Evolutionary conservation across 2,888 invertebrate species (phyloP), one percentile per base, ranked within the genome.

Genomic region (Thymelicus sylvestris): DNA sequence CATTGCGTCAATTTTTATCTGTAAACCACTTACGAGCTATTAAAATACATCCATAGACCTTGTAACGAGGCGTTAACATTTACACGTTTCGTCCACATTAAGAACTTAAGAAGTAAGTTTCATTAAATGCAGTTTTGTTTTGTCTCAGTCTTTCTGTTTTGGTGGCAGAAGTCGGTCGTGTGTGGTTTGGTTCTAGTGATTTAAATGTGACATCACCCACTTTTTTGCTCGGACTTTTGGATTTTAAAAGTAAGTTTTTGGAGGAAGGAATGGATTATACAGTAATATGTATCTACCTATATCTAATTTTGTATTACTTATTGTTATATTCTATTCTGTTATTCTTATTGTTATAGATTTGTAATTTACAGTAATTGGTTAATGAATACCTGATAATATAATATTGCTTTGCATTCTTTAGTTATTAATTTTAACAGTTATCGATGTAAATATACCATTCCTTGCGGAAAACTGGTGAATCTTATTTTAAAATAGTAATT

Each of bases 121-220:
- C 24, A 24, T 66, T 66, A 55, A 61, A 67, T 68, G 63, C 63
- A 68, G 55, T 68, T 68, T 68, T 63, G 68, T 68, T 68, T 68
- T 63, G 68, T 38, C 31, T 63, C 68, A 68, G 68, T 68, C 68
- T 68, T 63, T 68, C 63, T 47, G 63, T 68, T 63, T 63, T 63
- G 63, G 63, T 57, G 38, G 62, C 19, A 52, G 15, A 31, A 63
- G 68, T 63, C 57, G 57, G 63, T 57, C 52, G 68, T 68, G 68
- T 68, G 68, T 55, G 39, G 12, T 10, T 10, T n/a, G 50, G 52
- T 55, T 63, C 47, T 61, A 12, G 7, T 47, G 41, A 24, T 57
- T 47, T 57, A 31, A 68, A 68, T 63, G 63, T 68, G 68, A 68
- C 55, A 15, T 63, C 62, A 67, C n/a, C 39, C 41, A 31, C 4